Base-by-base conservation (phyloP, 2,888 invertebrate species). In the Conistra vaccinii region DNA sequence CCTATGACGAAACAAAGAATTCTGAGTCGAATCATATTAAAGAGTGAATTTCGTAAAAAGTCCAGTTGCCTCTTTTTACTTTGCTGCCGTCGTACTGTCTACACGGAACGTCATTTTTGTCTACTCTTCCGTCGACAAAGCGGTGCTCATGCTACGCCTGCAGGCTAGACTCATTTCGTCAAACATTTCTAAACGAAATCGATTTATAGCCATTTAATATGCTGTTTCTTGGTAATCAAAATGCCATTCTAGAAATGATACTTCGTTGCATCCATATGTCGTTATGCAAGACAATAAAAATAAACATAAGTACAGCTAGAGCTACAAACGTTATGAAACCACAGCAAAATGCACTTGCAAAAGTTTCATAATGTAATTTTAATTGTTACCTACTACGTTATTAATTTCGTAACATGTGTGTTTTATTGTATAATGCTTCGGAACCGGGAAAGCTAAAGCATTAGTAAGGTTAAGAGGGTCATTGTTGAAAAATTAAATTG, bases 331-430 rank as follows among this genome's bases (percentile, higher is more conserved):
- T 71, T 62, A 57, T 58, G 58, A 60, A 78, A 74, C 10, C 20
- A 63, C 14, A 3, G 48, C 55, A 58, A 73, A 39, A 12, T 58
- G 45, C 45, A 74, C n/a, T 57, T 53, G 29, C 29, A 39, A 20
- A 58, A 55, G 67, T 62, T 78, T 58, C n/a, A 39, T n/a, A 63
- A 63, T 51, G 63, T 32, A 10, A 26, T 39, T 58, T 29, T 3
- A 53, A n/a, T 32, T 35, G 51, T 73, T 35, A n/a, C n/a, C n/a
- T n/a, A n/a, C n/a, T n/a, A 53, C 39, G 17, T 65, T 77, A 65
- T 48, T 53, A 45, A 67, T 73, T 67, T 67, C 39, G 60, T 53
- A 57, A 57, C 14, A 26, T 62, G 23, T 42, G 14, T 73, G 42
- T 66, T 73, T n/a, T 14, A 32, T 67, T 62, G 53, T 32, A 17